Evolutionary conservation across 2,888 invertebrate genomes (phyloP), one percentile per base, ranked within the genome.

Genomic region (Herminia tarsipennalis): DNA sequence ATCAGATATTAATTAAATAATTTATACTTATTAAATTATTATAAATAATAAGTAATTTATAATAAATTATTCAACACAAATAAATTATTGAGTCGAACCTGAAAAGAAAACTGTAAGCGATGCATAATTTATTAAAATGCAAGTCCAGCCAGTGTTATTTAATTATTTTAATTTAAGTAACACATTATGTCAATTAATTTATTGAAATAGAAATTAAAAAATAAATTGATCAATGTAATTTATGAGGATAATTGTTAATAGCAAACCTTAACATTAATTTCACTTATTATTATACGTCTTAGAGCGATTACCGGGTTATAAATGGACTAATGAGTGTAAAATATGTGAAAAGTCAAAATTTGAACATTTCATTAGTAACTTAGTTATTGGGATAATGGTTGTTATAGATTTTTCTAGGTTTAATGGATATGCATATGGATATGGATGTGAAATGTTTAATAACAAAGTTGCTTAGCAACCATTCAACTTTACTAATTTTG

Each of bases 161-260:
- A 48, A 51, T 48, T 44, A 55, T 45, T 53, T 59, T 61, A 46
- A 54, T 48, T 56, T 56, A 56, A 50, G 44, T 53, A 62, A 53
- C 54, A 59, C 46, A 29, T 58, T 55, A 39, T 57, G 76, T 76
- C 77, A 77, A 77, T 76, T 76, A 76, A 70, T 75, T 75, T 74
- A 73, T 71, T 72, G 45, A 60, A 66, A 56, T 60, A 55, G 25
- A 46, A 48, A 39, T 35, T 49, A 35, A 49, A 52, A 29, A 13
- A 10, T 28, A 34, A 30, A 48, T 38, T 44, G 22, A 50, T 42
- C 49, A 54, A 22, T 48, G 33, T 49, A 46, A 54, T 50, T 58
- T 47, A 51, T 45, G 38, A 38, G 9, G 35, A 45, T 38, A 12
- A 42, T 41, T 50, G 21, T 56, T 53, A 16, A 40, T 48, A 33